A percentile compares a stretch with the other conserved stretches of the same genome.
Evolutionary conservation across 2,888 invertebrate species (phyloP).

Genomic region (Andrena praecox): DNA sequence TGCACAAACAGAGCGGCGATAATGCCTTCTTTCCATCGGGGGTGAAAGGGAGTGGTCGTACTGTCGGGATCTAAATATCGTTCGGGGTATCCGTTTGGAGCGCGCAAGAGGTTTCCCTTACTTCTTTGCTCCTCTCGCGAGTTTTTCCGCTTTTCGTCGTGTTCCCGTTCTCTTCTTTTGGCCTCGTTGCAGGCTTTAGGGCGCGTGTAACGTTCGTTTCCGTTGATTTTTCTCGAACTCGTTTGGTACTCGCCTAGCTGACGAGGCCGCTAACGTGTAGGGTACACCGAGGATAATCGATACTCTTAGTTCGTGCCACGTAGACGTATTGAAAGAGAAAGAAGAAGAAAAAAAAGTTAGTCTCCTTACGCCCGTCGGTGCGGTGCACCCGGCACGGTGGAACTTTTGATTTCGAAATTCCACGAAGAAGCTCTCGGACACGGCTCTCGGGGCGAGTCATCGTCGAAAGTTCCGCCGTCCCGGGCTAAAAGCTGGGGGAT

Average conservation of each 20-base stretch:
- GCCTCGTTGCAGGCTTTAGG: conserved; percentile 35
- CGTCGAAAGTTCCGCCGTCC: conserved; percentile 57
- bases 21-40: conserved; percentile 64
- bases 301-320: conserved; percentile 69
- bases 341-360: conserved; percentile 48
- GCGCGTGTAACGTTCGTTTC: conserved; percentile 21
- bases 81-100: conserved; percentile 50
- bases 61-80: conserved; percentile 61
- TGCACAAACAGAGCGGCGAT: conserved; percentile 68
- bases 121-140: conserved; percentile 41
- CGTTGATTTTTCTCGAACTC: conserved; percentile 24
- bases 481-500: conserved; percentile 5
- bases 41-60: conserved; percentile 63
- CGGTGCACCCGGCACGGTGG: conserved; percentile 67
- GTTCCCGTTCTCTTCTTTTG: conserved; percentile 1
- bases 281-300: conserved; percentile 65
- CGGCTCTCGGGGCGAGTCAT: conserved; percentile 49
- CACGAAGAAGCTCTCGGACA: conserved; percentile 62
- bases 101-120: conserved; percentile 46
- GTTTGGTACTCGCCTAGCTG: conserved; percentile 31
- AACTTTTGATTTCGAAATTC: conserved; percentile 61
- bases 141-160: conserved; percentile 47
- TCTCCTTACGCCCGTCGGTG: conserved; percentile 63
- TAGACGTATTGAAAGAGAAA: conserved; percentile 59
- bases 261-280: conserved; percentile 60